Conservation (phyloP, 2,888 invertebrate species). For the Drosophila infuscata region DNA sequence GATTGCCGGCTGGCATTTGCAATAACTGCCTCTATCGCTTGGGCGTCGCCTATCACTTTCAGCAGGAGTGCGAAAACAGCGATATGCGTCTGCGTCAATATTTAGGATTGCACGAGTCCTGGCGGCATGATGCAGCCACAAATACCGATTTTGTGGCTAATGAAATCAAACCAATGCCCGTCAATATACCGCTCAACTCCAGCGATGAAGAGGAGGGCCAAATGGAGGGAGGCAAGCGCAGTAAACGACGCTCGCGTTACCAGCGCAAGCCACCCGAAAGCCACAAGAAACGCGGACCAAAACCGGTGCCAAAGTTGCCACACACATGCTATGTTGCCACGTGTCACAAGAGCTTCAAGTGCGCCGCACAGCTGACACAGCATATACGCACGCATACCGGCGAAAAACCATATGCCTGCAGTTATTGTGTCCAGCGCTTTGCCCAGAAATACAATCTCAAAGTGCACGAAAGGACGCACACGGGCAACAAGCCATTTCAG, state of each 20-base stretch:
- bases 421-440: slow-evolving; percentile 87
- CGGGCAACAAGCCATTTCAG: slow-evolving; percentile 87
- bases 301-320: slow-evolving; percentile 87
- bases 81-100: slow-evolving; percentile 87
- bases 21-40: slow-evolving; percentile 88
- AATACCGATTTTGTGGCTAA: slow-evolving; percentile 86
- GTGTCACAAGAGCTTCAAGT: slow-evolving; percentile 87
- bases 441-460: slow-evolving; percentile 88
- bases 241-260: slow-evolving; percentile 85
- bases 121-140: slow-evolving; percentile 86
- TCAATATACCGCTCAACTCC: slow-evolving; percentile 48
- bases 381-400: slow-evolving; percentile 88
- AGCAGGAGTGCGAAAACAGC: slow-evolving; percentile 88
- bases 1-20: slow-evolving; percentile 87
- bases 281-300: slow-evolving; percentile 87
- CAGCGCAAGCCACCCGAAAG: slow-evolving; percentile 87
- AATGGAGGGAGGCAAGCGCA: slow-evolving; percentile 59
- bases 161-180: slow-evolving; percentile 50
- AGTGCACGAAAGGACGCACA: slow-evolving; percentile 87
- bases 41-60: slow-evolving; percentile 88
- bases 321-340: slow-evolving; percentile 86
- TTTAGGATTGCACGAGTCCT: slow-evolving; percentile 85
- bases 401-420: slow-evolving; percentile 87
- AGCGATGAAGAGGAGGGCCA: slow-evolving; percentile 73
- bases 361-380: slow-evolving; percentile 88